These are phyloP conservation scores for Bicyclus anynana DNA, from an alignment of 1,140 invertebrate species.

Conservation along the genomic window DNA sequence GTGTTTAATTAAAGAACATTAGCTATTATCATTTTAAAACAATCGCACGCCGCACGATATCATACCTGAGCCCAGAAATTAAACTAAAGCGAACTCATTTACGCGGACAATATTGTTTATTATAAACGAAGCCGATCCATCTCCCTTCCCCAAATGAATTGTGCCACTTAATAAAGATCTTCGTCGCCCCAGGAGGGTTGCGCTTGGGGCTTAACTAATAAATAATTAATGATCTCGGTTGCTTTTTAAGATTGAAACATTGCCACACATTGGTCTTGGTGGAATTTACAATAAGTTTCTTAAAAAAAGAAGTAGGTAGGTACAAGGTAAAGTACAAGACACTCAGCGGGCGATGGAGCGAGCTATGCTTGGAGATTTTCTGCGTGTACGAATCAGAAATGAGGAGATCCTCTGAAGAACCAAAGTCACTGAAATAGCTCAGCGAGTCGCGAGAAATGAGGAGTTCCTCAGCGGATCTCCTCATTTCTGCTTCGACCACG, in stretches of 20 bases:
- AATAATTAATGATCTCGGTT: conserved; percentile 22
- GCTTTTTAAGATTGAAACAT: background rate
- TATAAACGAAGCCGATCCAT: conserved; percentile 39
- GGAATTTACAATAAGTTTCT: too few relatives aligned
- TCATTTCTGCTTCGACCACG: too few relatives aligned
- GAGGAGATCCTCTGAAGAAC: too few relatives aligned
- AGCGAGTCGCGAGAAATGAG: too few relatives aligned
- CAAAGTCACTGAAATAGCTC: too few relatives aligned
- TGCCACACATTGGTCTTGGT: background rate
- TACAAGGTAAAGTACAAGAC: too few relatives aligned
- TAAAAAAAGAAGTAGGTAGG: too few relatives aligned
- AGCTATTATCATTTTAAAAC: conserved; percentile 13
- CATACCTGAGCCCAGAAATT: conserved; percentile 22
- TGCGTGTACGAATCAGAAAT: too few relatives aligned
- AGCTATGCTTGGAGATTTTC: too few relatives aligned
- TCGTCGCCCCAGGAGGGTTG: conserved; percentile 24
- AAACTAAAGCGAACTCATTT: conserved; percentile 29
- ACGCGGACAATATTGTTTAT: conserved; percentile 40
- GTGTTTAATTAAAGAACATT: too few relatives aligned
- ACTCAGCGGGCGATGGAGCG: too few relatives aligned
- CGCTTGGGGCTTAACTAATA: conserved; percentile 24
- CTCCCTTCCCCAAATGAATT: conserved; percentile 39
- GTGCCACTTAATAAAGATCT: conserved; percentile 46
- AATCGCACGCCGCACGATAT: conserved; percentile 4
- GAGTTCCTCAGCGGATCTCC: too few relatives aligned